Conservation (phyloP, 2,797 vertebrate species). For the Sebastes glaucus region DNA sequence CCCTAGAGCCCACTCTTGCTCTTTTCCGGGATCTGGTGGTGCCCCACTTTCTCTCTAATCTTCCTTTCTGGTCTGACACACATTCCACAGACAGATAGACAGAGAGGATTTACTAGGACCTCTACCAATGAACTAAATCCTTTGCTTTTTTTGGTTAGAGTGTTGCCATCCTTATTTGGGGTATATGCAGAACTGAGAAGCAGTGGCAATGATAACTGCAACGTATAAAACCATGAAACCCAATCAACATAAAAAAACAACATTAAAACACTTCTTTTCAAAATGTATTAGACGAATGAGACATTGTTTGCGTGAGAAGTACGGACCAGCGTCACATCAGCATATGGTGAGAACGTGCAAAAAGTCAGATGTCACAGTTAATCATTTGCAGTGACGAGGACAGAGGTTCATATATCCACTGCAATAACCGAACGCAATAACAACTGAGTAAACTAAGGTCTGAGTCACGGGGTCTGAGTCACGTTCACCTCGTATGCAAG, state of each 20-base stretch:
- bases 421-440: constrained; percentile 5
- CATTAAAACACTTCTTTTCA: not conserved
- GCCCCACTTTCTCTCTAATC: constrained; percentile 75
- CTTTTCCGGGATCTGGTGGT: constrained; percentile 62
- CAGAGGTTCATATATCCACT: constrained; percentile 24
- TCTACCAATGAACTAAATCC: constrained; percentile 37
- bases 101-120: constrained; percentile 52
- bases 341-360: constrained; percentile 14
- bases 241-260: not conserved
- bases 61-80: constrained; percentile 73
- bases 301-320: not conserved
- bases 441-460: constrained; percentile 16
- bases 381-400: constrained; percentile 48
- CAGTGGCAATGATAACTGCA: not conserved
- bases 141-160: constrained; percentile 14
- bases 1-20: constrained; percentile 61
- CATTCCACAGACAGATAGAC: constrained; percentile 59
- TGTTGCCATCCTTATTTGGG: constrained; percentile 14
- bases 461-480: constrained; percentile 37
- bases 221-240: not conserved
- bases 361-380: constrained; percentile 44
- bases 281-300: not conserved
- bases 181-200: not conserved
- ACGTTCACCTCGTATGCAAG: not conserved
- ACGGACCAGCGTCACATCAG: not conserved